Percentiles rank a stretch among this genome's conserved stretches.
These are phyloP conservation scores for Apodemus speciosus DNA, from an alignment of 2,113 vertebrate genomes.

Conservation along the genomic window DNA sequence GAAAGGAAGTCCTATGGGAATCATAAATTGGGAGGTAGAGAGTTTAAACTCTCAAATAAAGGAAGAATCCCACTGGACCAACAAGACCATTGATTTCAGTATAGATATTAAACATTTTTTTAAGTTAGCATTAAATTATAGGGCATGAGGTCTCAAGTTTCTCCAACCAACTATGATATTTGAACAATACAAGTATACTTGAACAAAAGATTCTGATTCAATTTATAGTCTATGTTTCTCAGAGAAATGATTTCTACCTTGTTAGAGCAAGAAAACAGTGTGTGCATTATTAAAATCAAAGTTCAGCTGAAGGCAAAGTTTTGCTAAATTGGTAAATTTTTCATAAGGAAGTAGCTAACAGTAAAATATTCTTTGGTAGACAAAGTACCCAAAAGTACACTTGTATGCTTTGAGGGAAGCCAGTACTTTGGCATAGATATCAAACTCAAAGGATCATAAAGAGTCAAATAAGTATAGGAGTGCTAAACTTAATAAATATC, in stretches of 20 bases:
- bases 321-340: slow-evolving; percentile 24
- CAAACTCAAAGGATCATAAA: background rate
- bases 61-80: background rate
- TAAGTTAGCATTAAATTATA: slow-evolving; percentile 26
- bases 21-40: background rate
- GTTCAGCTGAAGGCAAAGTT: slow-evolving; percentile 42
- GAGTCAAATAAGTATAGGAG: background rate
- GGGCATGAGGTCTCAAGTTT: background rate
- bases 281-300: slow-evolving; percentile 48
- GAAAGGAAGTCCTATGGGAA: background rate
- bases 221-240: slow-evolving; percentile 40
- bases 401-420: background rate
- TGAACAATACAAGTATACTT: background rate
- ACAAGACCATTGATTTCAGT: background rate
- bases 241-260: slow-evolving; percentile 27
- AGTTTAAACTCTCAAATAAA: background rate
- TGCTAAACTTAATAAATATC: background rate
- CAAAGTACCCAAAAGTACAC: background rate
- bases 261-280: slow-evolving; percentile 10
- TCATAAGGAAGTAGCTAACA: slow-evolving; percentile 3
- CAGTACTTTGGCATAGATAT: background rate
- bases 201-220: slow-evolving; percentile 16
- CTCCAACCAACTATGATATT: slow-evolving; percentile 12
- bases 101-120: background rate
- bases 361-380: slow-evolving; percentile 3